Base-by-base conservation (phyloP, 2,888 invertebrate species). In the Lasioglossum oenotherae region DNA sequence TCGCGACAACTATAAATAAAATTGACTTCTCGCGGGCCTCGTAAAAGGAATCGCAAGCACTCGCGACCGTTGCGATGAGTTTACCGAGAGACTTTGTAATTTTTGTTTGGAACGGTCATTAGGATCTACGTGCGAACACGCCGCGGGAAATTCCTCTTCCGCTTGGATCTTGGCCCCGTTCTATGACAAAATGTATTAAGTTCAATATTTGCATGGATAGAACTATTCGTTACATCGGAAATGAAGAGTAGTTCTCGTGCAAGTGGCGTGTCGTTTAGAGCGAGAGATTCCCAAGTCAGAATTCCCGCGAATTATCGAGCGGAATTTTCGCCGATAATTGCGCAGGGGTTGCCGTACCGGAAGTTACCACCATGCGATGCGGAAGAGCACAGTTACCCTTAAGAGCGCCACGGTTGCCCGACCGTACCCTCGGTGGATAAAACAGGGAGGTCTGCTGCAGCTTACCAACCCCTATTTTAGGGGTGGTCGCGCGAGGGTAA, bases 341-440 rank as follows among this genome's bases (percentile, higher is more conserved):
- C 31, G 35, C 2, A 49, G 16, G 44, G 53, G 41, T n/a, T 64
- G 74, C 1, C 19, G 6, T 1, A 19, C 44, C 31, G 74, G 85
- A 87, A 89, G 82, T 93, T 94, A 94, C 93, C 94, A 84, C 92
- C 92, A 71, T 72, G 91, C 86, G 94, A 90, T 94, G 91, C 60
- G 80, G 92, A 91, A 93, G 94, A 87, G 91, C 71, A 69, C 92
- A 77, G 71, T 90, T 82, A 83, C 85, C 90, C 82, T 69, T 69
- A 69, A 38, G 46, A 80, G 87, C 80, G 78, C 74, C 69, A n/a
- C 71, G 60, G 79, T 76, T 72, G 74, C 67, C 88, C 86, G 87
- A 91, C 92, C 92, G 92, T 90, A 92, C 89, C 93, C 87, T 46
- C 92, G 82, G 93, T 90, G 88, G 94, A 89, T 94, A 94, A 94